A percentile compares a stretch with the other conserved stretches of the same genome.
phyloP scores from a whole-genome alignment of 2,888 invertebrate genomes.

The Mesochorus sp. region DNA sequence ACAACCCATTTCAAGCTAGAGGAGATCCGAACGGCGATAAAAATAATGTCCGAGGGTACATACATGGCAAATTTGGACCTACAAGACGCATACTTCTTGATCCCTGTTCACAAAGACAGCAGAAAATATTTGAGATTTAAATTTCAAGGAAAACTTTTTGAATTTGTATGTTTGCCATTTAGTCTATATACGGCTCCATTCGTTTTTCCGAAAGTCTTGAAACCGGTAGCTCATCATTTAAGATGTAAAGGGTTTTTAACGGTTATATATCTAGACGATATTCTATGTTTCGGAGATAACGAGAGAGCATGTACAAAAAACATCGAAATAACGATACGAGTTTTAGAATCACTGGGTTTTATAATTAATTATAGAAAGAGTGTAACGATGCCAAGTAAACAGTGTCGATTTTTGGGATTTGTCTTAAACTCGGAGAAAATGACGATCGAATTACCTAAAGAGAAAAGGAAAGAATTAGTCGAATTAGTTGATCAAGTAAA shows the following conservation, averaged over 20 bases:
- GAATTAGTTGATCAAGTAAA: background rate
- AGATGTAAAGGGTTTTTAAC: slow-evolving; percentile 26
- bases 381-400: slow-evolving; percentile 26
- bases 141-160: slow-evolving; percentile 53
- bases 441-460: slow-evolving; percentile 43
- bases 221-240: slow-evolving; percentile 56
- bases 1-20: slow-evolving; percentile 20
- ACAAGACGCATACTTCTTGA: background rate
- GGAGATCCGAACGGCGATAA: slow-evolving; percentile 11
- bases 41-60: background rate
- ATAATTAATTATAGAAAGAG: slow-evolving; percentile 64
- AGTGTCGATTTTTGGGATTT: background rate
- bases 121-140: slow-evolving; percentile 60
- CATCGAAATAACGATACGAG: background rate
- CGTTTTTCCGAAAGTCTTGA: slow-evolving; percentile 62
- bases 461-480: background rate
- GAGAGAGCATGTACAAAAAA: background rate
- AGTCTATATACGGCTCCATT: slow-evolving; percentile 60
- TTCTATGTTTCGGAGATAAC: background rate
- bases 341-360: background rate
- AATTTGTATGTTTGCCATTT: slow-evolving; percentile 64
- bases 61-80: slow-evolving; percentile 7
- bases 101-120: slow-evolving; percentile 42
- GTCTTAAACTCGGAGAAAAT: slow-evolving; percentile 28
- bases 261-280: background rate